phyloP scores from a whole-genome alignment of 2,888 invertebrate species.

The Hypselothyrea guttata region DNA sequence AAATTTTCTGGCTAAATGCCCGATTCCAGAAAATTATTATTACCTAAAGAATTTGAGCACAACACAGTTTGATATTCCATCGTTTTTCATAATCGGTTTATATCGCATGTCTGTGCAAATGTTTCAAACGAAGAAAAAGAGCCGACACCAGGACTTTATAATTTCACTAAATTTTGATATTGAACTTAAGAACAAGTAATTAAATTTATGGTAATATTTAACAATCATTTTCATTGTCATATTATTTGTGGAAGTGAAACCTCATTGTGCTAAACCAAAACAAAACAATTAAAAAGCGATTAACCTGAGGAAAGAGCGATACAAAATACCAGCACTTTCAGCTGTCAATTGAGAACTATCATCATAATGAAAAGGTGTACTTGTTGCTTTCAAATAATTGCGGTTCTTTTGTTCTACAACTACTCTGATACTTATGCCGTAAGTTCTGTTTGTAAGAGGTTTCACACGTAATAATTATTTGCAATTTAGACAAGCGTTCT shows the following conservation, averaged over 20 bases:
- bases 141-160: not conserved
- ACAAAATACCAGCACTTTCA: not conserved
- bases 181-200: not conserved
- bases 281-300: constrained; percentile 33
- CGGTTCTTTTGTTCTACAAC: constrained; percentile 9
- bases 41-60: constrained; percentile 39
- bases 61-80: not conserved
- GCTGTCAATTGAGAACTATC: constrained; percentile 24
- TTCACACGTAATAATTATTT: not conserved
- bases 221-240: not conserved
- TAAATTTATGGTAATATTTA: too few relatives aligned
- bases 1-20: constrained; percentile 57
- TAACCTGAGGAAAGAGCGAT: not conserved
- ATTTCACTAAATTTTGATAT: not conserved
- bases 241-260: too few relatives aligned
- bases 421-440: constrained; percentile 15
- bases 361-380: constrained; percentile 7
- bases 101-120: not conserved
- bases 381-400: not conserved
- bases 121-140: not conserved
- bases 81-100: not conserved
- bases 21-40: constrained; percentile 38
- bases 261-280: not conserved
- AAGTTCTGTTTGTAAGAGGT: constrained; percentile 18
- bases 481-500: constrained; percentile 31